Conservation (phyloP, 92 coral and sea anemone species). For the Umimayanthus chanpuru region DNA sequence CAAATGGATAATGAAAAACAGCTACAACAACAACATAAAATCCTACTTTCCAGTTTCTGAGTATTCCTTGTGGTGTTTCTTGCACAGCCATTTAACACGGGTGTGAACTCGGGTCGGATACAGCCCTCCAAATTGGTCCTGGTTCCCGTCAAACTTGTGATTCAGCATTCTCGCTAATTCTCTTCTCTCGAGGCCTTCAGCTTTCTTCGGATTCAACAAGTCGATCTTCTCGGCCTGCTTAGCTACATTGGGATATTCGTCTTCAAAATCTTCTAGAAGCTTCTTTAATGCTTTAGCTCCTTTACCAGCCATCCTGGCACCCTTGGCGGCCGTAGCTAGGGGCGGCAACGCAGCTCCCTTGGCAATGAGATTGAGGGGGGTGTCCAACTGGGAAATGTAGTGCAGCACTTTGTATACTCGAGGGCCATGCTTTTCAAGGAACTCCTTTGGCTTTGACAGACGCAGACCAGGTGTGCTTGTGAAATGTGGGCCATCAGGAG, state of each 20-base stretch:
- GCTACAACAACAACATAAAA: too few relatives aligned
- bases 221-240: neutral
- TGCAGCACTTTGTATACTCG: neutral
- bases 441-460: neutral
- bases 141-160: neutral
- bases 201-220: neutral
- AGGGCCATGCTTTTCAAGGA: neutral
- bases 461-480: neutral
- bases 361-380: neutral
- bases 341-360: neutral
- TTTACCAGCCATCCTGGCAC: neutral
- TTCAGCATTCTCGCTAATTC: neutral
- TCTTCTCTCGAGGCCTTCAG: neutral
- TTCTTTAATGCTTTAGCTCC: neutral
- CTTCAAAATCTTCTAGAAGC: neutral
- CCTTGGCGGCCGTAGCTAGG: too few relatives aligned
- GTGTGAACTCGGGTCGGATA: neutral
- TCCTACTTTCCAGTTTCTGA: neutral
- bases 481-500: too few relatives aligned
- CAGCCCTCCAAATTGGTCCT: neutral
- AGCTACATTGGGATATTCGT: neutral
- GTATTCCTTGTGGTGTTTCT: neutral
- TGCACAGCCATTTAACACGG: neutral
- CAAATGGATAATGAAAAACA: too few relatives aligned
- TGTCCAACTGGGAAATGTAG: neutral